A percentile compares a stretch with the other conserved stretches of the same genome.
Evolutionary conservation across 1,140 invertebrate species (phyloP).

Genomic region (Pogonomyrmex californicus): DNA sequence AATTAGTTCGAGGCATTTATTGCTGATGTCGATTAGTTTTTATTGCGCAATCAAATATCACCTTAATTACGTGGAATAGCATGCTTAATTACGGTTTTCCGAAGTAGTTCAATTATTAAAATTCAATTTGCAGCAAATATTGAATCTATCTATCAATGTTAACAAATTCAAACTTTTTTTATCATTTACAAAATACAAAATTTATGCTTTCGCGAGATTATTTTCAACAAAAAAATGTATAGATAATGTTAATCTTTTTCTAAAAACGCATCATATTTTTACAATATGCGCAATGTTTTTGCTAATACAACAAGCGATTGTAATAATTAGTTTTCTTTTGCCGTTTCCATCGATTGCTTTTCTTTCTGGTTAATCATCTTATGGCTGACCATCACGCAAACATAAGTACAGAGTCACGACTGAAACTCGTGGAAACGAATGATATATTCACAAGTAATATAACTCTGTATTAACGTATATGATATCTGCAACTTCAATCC

Average conservation of each 20-base stretch:
- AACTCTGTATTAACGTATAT: neutral
- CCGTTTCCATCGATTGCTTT: neutral
- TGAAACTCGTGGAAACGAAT: neutral
- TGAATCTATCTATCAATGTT: conserved; percentile 6
- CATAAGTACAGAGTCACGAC: conserved; percentile 6
- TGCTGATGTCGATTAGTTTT: conserved; percentile 10
- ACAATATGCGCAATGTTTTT: neutral
- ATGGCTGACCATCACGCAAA: conserved; percentile 27
- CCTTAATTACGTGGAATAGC: neutral
- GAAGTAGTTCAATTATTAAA: conserved; percentile 8
- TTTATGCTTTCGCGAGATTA: neutral
- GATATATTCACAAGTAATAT: neutral
- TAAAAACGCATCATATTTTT: neutral
- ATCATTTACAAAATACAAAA: neutral
- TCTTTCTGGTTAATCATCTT: conserved; percentile 19
- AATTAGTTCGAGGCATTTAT: conserved; percentile 8
- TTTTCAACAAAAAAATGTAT: neutral
- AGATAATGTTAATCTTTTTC: neutral
- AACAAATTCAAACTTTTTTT: neutral
- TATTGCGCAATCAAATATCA: neutral
- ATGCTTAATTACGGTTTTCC: neutral
- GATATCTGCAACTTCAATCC: neutral
- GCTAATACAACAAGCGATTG: neutral
- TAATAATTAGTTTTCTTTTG: conserved; percentile 16
- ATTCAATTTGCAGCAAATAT: neutral